Evolutionary conservation across 2,113 vertebrate genomes (phyloP), one percentile per base, ranked within the genome.

Genomic region (Microcebus griseorufus): DNA sequence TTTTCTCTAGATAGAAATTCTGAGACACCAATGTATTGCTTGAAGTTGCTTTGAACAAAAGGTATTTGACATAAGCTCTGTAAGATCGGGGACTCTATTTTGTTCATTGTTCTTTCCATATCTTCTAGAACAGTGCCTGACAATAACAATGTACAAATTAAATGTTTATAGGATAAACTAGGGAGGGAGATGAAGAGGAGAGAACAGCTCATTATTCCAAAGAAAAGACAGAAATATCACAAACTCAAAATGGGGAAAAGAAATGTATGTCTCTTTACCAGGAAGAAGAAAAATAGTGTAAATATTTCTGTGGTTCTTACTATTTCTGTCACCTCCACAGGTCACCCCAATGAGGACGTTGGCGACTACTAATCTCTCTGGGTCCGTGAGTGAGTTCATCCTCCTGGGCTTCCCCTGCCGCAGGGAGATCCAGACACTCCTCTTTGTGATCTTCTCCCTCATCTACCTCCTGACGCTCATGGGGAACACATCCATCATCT

Each of bases 401-500:
- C 84, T 97, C 17, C 27, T 96, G 83, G 92, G 95, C 12, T 97
- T 97, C 64, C 69, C 72, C 48, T 96, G 55, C 27, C 1, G 0
- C 27, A 67, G 39, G 42, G 78, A 97, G 2, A 39, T 51, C 9
- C 75, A 96, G 72, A 48, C 82, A 48, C 5, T 95, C 37, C 75
- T 97, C 42, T 94, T 92, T 82, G 6, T 82, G 22, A 29, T 95
- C 12, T 83, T 95, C 60, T 81, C 76, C 13, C 8, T 90, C 67
- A 70, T 94, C 48, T 97, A 97, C 13, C 11, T 97, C 11, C 82
- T 95, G 67, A 90, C 53, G 2, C 25, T 96, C 37, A 5, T 89
- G 45, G 96, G 95, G 37, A 97, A 97, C 6, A 8, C 58, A 55
- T 23, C 72, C n/a, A 90, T 96, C 18, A 92, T 97, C 81, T 75